Evolutionary conservation across 2,113 vertebrate genomes (phyloP).

Genomic region (Sinosuthora webbiana): DNA sequence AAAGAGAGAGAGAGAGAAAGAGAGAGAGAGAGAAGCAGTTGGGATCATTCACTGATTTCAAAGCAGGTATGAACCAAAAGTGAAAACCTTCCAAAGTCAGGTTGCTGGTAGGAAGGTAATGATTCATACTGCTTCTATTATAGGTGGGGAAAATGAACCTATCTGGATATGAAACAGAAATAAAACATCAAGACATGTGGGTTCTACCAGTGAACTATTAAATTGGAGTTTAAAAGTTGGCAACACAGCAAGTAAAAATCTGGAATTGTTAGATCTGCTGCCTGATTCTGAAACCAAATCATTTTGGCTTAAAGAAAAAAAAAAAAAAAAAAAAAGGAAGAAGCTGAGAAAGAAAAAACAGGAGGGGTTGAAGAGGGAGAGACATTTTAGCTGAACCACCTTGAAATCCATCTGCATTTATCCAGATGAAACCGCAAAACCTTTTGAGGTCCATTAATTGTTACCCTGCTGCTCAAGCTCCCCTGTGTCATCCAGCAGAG

Average conservation of each 20-base stretch:
- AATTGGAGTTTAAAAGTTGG: not conserved
- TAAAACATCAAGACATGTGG: not conserved
- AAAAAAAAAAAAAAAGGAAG: not conserved
- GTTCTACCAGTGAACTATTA: not conserved
- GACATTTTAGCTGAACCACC: not conserved
- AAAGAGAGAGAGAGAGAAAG: accelerated
- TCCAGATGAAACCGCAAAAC: not conserved
- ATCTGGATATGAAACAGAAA: constrained; percentile 12
- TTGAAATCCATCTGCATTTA: not conserved
- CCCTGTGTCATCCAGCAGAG: not conserved
- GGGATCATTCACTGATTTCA: not conserved
- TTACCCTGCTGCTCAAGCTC: not conserved
- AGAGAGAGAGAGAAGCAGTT: not conserved
- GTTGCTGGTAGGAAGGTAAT: not conserved
- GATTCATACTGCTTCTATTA: not conserved
- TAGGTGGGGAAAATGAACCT: not conserved
- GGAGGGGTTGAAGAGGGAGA: accelerated
- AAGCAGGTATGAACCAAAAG: not conserved
- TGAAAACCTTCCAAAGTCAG: not conserved
- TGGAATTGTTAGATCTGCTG: not conserved
- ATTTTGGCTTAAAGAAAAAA: not conserved
- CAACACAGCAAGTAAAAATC: not conserved
- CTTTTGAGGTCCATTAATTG: not conserved
- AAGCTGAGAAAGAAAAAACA: not conserved
- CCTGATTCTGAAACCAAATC: not conserved